Evolutionary conservation across 2,888 invertebrate species (phyloP), one percentile per base, ranked within the genome.

Genomic region (Phyllotreta striolata): DNA sequence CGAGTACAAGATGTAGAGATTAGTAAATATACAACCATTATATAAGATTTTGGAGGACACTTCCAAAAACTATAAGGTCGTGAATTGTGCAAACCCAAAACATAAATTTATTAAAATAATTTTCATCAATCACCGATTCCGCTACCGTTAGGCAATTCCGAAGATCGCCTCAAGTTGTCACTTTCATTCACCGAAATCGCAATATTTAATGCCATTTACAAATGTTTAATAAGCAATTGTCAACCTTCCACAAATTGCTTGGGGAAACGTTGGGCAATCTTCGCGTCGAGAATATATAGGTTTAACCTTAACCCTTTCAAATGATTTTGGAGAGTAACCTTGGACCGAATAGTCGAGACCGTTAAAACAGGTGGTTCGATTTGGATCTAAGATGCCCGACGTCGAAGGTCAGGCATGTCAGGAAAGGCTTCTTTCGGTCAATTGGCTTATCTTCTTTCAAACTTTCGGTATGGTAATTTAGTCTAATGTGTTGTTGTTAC

Each of bases 281-380:
- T 49, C 34, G 34, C 34, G 8, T 14, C 35, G 12, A 35, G 43
- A 41, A 41, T 55, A 47, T n/a, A 34, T 41, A 34, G 34, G 41
- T 55, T 55, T 55, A 40, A 55, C 55, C 55, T 55, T 55, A 55
- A 55, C 55, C 55, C 55, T 41, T 55, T 55, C 55, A 10, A 40
- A 55, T 43, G 41, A 40, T 55, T 41, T 55, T 55, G 39, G 41
- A 55, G 55, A 10, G 24, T 41, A 55, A 55, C 55, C 55, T 55
- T 55, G 55, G 55, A 41, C 55, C 34, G 41, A 55, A 55, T 55
- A 49, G 35, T 14, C 49, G 49, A 49, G 35, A 49, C 49, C 49
- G 49, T 35, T 49, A 49, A 49, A 44, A n/a, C 49, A 49, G 49
- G 35, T 49, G 49, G 49, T 49, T 49, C 12, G 49, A 35, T 49